Conservation (phyloP, 2,797 vertebrate species). For the Hydrocynus forskahlii region DNA sequence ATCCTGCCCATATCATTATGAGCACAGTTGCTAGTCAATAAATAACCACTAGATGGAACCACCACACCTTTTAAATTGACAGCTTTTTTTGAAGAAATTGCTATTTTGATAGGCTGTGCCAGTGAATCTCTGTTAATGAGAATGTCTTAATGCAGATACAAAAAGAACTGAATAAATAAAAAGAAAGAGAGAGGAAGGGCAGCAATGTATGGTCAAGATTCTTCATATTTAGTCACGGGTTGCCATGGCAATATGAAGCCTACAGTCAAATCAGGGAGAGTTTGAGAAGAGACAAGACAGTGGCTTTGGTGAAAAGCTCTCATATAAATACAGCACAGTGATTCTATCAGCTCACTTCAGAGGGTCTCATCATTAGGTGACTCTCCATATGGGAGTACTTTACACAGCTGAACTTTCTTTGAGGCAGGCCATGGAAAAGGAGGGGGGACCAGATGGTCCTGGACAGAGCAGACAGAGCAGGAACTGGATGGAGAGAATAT, state of each 20-base stretch:
- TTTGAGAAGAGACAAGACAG: background rate
- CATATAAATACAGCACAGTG: background rate
- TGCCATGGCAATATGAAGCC: too few relatives aligned
- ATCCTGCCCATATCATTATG: too few relatives aligned
- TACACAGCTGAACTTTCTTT: background rate
- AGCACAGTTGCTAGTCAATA: background rate
- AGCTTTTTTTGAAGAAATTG: too few relatives aligned
- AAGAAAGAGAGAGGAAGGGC: too few relatives aligned
- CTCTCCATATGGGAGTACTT: background rate
- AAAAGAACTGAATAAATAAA: too few relatives aligned
- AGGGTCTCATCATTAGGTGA: background rate
- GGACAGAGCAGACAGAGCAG: background rate
- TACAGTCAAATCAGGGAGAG: background rate
- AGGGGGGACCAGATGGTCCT: background rate
- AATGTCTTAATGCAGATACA: too few relatives aligned
- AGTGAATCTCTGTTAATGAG: too few relatives aligned
- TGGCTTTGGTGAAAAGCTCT: background rate
- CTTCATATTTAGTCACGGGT: too few relatives aligned
- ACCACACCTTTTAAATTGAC: too few relatives aligned
- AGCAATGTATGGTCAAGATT: too few relatives aligned
- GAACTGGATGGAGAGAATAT: background rate
- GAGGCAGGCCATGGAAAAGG: background rate
- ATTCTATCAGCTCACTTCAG: background rate
- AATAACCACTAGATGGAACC: conserved; percentile 26
- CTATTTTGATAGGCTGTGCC: too few relatives aligned